phyloP scores from a whole-genome alignment of 1,140 invertebrate species.

The Rhynchophorus ferrugineus region DNA sequence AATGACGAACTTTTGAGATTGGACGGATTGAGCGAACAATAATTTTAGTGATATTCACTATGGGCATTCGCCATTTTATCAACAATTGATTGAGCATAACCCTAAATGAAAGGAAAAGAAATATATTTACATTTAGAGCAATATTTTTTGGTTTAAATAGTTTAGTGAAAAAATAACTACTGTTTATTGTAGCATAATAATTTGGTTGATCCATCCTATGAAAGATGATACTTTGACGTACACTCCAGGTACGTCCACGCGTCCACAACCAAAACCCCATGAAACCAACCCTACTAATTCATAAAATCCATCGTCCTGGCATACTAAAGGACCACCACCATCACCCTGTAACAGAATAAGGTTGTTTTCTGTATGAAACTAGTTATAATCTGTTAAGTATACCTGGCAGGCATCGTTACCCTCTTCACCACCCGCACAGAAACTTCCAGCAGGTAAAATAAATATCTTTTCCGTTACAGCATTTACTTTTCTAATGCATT shows the following conservation, averaged over 20 bases:
- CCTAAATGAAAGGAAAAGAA: not conserved
- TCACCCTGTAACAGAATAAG: conserved; percentile 59
- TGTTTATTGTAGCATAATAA: conserved; percentile 91
- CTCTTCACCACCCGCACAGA: conserved; percentile 87
- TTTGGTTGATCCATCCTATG: conserved; percentile 95
- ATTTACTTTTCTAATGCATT: conserved; percentile 87
- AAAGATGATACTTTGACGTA: conserved; percentile 92
- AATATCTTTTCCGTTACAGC: conserved; percentile 91
- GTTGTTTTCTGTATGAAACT: not conserved
- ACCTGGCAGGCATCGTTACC: conserved; percentile 89
- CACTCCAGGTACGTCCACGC: conserved; percentile 82
- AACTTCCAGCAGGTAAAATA: conserved; percentile 83
- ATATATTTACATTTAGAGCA: not conserved
- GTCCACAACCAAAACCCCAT: conserved; percentile 87
- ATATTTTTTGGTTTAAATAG: not conserved
- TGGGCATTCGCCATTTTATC: too few species aligned
- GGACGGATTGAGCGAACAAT: too few species aligned
- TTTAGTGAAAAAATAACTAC: conserved; percentile 36
- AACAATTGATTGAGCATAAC: too few species aligned
- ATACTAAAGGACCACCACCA: conserved; percentile 84
- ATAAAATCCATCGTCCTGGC: conserved; percentile 86
- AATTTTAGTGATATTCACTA: too few species aligned
- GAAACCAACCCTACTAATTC: conserved; percentile 85
- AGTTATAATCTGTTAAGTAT: not conserved
- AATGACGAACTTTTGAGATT: too few species aligned